These are phyloP conservation scores for Andricus grossulariae DNA, from an alignment of 1,140 invertebrate species.

Conservation along the genomic window DNA sequence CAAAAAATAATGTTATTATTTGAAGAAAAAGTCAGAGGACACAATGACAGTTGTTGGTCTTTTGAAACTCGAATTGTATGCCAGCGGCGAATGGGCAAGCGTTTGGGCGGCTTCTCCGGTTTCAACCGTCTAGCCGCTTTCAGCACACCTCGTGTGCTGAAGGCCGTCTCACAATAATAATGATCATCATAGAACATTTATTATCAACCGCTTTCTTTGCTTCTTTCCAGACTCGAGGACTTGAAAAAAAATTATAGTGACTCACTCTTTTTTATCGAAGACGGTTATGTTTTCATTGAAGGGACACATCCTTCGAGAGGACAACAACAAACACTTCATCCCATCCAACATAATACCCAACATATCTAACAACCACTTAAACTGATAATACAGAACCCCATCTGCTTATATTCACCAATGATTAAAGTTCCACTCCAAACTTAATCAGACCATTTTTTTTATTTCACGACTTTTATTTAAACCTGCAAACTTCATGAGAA, in stretches of 20 bases:
- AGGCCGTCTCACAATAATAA: conserved; percentile 47
- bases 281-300: conserved; percentile 20
- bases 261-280: not conserved
- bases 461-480: too few relatives aligned
- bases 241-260: conserved; percentile 20
- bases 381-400: not conserved
- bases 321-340: conserved; percentile 22
- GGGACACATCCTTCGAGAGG: conserved; percentile 21
- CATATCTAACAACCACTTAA: conserved; percentile 3
- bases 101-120: conserved; percentile 72
- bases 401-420: too few relatives aligned
- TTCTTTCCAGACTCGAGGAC: conserved; percentile 13
- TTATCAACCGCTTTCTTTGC: conserved; percentile 29
- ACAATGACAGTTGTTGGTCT: conserved; percentile 59
- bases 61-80: conserved; percentile 73
- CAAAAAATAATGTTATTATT: conserved; percentile 45
- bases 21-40: conserved; percentile 50
- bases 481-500: too few relatives aligned
- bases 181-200: conserved; percentile 39
- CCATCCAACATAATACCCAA: conserved; percentile 1
- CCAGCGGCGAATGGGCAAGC: conserved; percentile 69
- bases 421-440: too few relatives aligned
- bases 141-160: conserved; percentile 60
- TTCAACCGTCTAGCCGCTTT: conserved; percentile 75
- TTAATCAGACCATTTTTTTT: too few relatives aligned